Base-by-base conservation (phyloP, 2,797 vertebrate genomes). In the Silurus lanzhouensis region DNA sequence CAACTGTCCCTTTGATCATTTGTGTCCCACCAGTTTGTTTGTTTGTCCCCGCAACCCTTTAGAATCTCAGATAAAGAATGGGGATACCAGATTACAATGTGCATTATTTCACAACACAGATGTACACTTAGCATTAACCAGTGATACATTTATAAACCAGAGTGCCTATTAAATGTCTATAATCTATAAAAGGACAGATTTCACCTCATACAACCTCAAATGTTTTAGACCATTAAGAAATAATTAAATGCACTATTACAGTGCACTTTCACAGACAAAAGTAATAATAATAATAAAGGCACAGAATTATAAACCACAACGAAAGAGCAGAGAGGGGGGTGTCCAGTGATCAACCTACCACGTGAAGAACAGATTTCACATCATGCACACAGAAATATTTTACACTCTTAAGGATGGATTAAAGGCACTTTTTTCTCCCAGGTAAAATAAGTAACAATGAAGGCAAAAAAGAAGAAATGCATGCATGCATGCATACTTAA, bases 1-100 rank as follows among this genome's bases (percentile, higher is more conserved):
- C 88, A 88, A 85, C 80, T 85, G 87, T 79, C 66, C 84, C 85
- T 92, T 90, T 91, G 89, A 90, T 90, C 87, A 84, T 75, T 8
- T 79, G 84, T 84, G 75, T 78, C 81, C 57, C 46, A 68, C 68
- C 5, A 67, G 61, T 22, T 63, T 81, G 75, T 82, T 87, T 88
- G 83, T 80, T 52, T 58, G 48, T 74, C 89, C 86, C 76, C 72
- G 74, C 83, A 78, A 81, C 68, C 83, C 48, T 85, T 55, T 60
- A 31, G 48, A 61, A 80, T 31, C 46, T 72, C 71, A 60, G 44
- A 78, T 67, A 55, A 57, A 83, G 52, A 81, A 85, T 74, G 83
- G 46, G 64, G 22, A 81, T 63, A 78, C n/a, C 25, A 27, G 83
- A 25, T 74, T 80, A 72, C 77, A 84, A 48, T 6, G 14, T 6